Evolutionary conservation across 1,140 invertebrate species (phyloP).

Genomic region (Conus ventricosus): DNA sequence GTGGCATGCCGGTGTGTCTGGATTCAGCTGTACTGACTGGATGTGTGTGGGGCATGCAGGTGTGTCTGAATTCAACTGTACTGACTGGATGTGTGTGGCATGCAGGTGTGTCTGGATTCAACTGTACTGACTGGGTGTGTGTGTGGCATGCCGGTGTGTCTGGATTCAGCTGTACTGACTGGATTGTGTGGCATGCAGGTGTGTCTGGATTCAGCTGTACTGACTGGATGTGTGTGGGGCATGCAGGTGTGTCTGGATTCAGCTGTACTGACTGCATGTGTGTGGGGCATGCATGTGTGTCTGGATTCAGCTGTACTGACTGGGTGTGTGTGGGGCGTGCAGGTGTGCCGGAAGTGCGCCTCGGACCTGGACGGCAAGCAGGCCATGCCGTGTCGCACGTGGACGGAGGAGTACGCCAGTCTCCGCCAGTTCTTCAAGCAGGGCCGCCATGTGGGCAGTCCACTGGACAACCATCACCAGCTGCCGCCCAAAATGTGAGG

Average conservation of each 20-base stretch:
- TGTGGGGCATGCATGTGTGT: background rate
- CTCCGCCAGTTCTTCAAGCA: constrained; percentile 29
- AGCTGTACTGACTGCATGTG: no score
- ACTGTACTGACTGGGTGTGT: no score
- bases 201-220: background rate
- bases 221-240: background rate
- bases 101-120: constrained; percentile 30
- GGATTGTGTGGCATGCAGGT: background rate
- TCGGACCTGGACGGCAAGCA: constrained; percentile 12
- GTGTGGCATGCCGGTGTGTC: constrained; percentile 1
- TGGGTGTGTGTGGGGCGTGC: background rate
- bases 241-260: constrained; percentile 29
- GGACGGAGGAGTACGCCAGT: constrained; percentile 17
- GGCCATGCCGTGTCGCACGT: background rate
- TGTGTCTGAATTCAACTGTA: constrained; percentile 7
- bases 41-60: background rate
- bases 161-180: no score
- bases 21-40: no score
- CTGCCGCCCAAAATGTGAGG: constrained; percentile 32
- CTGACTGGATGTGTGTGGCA: no score
- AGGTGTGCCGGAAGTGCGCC: constrained; percentile 33
- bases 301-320: no score
- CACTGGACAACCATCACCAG: background rate
- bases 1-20: constrained; percentile 10
- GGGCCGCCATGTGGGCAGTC: constrained; percentile 16